phyloP scores from a whole-genome alignment of 1,140 invertebrate species.

The Calliphora vicina region DNA sequence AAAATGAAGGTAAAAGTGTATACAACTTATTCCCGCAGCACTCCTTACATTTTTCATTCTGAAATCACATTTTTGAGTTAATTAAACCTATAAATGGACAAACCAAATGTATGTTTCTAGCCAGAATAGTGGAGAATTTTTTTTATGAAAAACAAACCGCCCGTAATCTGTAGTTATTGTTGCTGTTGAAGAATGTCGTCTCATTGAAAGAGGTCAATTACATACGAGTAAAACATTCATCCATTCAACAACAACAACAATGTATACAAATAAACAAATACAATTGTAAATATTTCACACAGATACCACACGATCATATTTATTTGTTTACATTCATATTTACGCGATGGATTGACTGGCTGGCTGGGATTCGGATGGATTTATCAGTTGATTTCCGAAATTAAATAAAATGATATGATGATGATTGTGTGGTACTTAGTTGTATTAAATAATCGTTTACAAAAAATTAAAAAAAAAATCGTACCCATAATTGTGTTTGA shows the following conservation, averaged over 20 bases:
- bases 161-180: constrained; percentile 18
- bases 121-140: neutral
- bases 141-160: neutral
- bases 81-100: too few relatives aligned
- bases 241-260: neutral
- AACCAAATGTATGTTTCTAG: too few relatives aligned
- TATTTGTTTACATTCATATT: neutral
- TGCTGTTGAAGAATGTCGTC: constrained; percentile 27
- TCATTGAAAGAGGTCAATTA: constrained; percentile 34
- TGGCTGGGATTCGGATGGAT: neutral
- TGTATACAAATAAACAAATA: neutral
- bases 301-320: neutral
- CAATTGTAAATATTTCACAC: neutral
- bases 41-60: too few relatives aligned
- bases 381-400: neutral
- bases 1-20: too few relatives aligned
- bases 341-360: neutral
- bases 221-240: neutral
- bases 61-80: too few relatives aligned
- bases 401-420: neutral
- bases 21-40: too few relatives aligned
- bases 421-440: neutral
- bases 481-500: too few relatives aligned
- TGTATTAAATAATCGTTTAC: too few relatives aligned
- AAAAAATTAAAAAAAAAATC: too few relatives aligned